Evolutionary conservation across 2,797 vertebrate genomes (phyloP), one percentile per base, ranked within the genome.

Genomic region (Phataginus tricuspis): DNA sequence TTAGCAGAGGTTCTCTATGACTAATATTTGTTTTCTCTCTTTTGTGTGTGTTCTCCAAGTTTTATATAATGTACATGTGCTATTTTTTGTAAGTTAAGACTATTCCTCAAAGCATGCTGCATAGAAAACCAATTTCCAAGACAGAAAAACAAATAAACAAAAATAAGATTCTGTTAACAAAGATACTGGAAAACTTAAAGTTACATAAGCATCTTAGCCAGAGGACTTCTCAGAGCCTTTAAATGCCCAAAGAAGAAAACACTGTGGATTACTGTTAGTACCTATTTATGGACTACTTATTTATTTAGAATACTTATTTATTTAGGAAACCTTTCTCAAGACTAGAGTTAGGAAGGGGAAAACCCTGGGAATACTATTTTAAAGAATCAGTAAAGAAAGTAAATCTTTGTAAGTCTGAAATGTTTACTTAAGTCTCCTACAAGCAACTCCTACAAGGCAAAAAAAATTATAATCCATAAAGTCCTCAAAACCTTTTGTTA

Each of bases 351-450:
- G 23, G 13, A 74, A 23, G 57, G 45, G 31, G 19, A 29, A 91
- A 72, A 94, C 19, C 53, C 31, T 63, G 27, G 11, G 68, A 94
- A 91, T 25, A 34, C 25, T 71, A 71, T 45, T 96, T 77, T 80
- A 92, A 93, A 93, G 37, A 66, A 87, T 85, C 51, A 74, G 64
- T 92, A 82, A 91, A 68, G 39, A 80, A 95, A 92, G 5, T 34
- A 71, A 86, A 92, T 53, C 45, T 95, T 37, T 91, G 4, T 51
- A 84, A 91, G 42, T 87, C 80, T 91, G 66, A 94, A 95, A 90
- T 87, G 61, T 64, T 89, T 95, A 91, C 39, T 83, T 79, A 80
- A 74, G 29, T 90, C 29, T 94, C 49, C 39, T 68, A 51, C 13
- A 77, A 87, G 23, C 57, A 15, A 51, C 64, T 79, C 84, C 75